Conservation (phyloP, 1,140 invertebrate species). For the Heliconius hermathena region DNA sequence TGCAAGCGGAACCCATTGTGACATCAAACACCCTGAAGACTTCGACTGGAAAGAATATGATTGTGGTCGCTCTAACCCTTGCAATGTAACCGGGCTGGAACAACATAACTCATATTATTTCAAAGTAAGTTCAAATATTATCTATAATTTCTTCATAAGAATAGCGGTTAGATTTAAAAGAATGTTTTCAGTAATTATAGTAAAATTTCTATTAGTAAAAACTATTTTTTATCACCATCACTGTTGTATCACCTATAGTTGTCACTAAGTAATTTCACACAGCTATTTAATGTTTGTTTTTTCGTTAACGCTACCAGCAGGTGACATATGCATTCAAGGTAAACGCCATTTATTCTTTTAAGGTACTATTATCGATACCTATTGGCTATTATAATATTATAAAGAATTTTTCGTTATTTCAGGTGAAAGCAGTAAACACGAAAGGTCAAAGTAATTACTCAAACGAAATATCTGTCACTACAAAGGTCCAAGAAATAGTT, state of each 20-base stretch:
- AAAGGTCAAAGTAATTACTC: conserved; percentile 93
- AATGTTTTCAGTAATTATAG: background rate
- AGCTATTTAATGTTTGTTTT: conserved; percentile 43
- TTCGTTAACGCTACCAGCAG: conserved; percentile 79
- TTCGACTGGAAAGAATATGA: conserved; percentile 90
- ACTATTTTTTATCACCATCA: background rate
- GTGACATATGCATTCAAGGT: conserved; percentile 81
- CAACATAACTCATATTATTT: conserved; percentile 92
- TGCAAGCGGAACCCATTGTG: conserved; percentile 74
- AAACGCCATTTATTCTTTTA: conserved; percentile 37
- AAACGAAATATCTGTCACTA: conserved; percentile 89
- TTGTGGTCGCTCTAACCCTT: conserved; percentile 92
- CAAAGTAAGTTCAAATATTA: conserved; percentile 77
- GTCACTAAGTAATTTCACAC: background rate
- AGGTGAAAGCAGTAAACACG: conserved; percentile 92
- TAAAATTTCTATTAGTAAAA: background rate
- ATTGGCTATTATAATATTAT: conserved; percentile 15
- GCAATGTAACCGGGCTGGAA: conserved; percentile 91
- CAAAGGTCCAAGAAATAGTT: conserved; percentile 92
- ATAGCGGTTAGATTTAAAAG: background rate
- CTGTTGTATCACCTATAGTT: background rate
- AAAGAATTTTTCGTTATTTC: conserved; percentile 30
- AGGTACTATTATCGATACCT: background rate
- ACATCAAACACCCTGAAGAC: conserved; percentile 82
- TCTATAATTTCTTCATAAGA: background rate